Percentiles rank a stretch among this genome's conserved stretches.
Evolutionary conservation across 2,113 vertebrate genomes (phyloP).

Genomic region (Baryphthengus martii): DNA sequence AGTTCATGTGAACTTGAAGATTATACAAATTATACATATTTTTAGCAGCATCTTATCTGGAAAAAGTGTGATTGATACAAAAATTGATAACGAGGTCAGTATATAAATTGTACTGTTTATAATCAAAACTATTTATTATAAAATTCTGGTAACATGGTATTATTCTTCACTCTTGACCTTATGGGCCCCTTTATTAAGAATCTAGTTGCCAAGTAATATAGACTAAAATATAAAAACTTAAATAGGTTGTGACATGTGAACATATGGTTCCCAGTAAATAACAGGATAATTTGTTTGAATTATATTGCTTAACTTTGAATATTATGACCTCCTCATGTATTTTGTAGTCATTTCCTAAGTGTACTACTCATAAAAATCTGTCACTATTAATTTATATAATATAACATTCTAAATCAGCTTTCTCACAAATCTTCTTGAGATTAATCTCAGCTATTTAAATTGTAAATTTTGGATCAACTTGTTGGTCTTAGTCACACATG

Average conservation of each 20-base stretch:
- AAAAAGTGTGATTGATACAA: background rate
- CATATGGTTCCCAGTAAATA: slow-evolving; percentile 42
- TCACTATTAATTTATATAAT: slow-evolving; percentile 44
- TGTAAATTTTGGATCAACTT: slow-evolving; percentile 33
- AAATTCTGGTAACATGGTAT: background rate
- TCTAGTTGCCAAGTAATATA: background rate
- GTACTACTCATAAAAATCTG: slow-evolving; percentile 49
- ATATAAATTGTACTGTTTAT: background rate
- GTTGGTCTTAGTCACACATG: background rate
- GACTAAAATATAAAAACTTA: slow-evolving; percentile 22
- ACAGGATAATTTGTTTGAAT: slow-evolving; percentile 33
- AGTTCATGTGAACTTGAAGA: background rate
- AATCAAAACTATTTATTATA: background rate
- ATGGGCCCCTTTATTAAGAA: background rate
- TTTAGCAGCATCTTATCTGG: background rate
- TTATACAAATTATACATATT: background rate
- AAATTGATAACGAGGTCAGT: background rate
- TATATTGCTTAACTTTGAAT: slow-evolving; percentile 1
- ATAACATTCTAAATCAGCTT: slow-evolving; percentile 48
- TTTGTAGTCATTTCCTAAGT: slow-evolving; percentile 33
- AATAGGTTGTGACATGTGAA: slow-evolving; percentile 16
- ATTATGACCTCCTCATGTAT: background rate
- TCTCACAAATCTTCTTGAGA: slow-evolving; percentile 52
- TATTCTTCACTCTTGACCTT: background rate
- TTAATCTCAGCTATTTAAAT: slow-evolving; percentile 45